Evolutionary conservation across 2,113 vertebrate genomes (phyloP).

Genomic region (Periophthalmodon schlosseri): DNA sequence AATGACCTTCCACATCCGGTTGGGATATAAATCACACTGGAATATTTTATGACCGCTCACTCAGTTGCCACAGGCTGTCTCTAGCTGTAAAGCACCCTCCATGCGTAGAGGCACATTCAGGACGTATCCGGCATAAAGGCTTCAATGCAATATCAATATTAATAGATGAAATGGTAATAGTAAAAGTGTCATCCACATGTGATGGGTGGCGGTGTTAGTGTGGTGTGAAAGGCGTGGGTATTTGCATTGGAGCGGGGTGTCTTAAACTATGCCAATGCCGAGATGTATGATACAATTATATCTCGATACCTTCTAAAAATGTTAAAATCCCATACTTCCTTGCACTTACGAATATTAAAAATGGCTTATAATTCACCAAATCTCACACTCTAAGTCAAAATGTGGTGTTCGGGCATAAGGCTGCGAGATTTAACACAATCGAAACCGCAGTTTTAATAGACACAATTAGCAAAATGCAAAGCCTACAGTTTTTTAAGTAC

Average conservation of each 20-base stretch:
- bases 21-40: constrained; percentile 9
- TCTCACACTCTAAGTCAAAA: background rate
- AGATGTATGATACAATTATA: background rate
- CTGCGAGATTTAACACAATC: no score
- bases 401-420: background rate
- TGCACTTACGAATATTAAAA: background rate
- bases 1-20: constrained; percentile 20
- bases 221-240: background rate
- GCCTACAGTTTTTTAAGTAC: no score
- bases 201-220: background rate
- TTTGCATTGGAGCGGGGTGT: background rate
- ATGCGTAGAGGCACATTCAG: background rate
- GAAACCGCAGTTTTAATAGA: no score
- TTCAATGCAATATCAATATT: constrained; percentile 10
- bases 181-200: background rate
- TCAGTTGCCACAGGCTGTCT: background rate
- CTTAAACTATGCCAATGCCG: background rate
- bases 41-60: constrained; percentile 11
- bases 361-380: background rate
- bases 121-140: background rate
- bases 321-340: background rate
- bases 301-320: background rate
- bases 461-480: no score
- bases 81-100: background rate
- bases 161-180: constrained; percentile 10